Base-by-base conservation (phyloP, 2,797 vertebrate species). In the Enteromius argenteus region DNA sequence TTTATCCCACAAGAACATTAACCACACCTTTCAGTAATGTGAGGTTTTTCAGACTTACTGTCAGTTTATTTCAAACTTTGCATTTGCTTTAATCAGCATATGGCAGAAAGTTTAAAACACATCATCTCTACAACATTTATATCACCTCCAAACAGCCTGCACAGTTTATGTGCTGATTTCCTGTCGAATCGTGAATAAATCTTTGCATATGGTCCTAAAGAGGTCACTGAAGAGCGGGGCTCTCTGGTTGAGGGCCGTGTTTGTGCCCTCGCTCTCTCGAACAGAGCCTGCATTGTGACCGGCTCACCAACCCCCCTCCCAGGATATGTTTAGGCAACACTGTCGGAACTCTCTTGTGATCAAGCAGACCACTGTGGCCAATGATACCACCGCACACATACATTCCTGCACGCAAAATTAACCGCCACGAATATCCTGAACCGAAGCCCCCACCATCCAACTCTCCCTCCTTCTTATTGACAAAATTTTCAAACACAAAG, bases 311-410 rank as follows among this genome's bases (percentile, higher is more conserved):
- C 19, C 75, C 74, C 67, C 75, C 66, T 72, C 42, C n/a, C 7
- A 19, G 42, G 42, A 79, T 79, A 84, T 84, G 83, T 84, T 84
- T 84, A 84, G 83, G 75, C 83, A 84, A 73, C 76, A 73, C 66
- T 71, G 76, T 84, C 76, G 56, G 79, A 86, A 78, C 64, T 62
- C 66, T 77, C 79, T 71, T 86, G 79, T 86, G 84, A 86, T 86
- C 84, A 71, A 77, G 84, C 37, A 74, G 72, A 85, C 62, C 49
- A 44, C 49, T 44, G 46, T 46, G 15, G 60, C 44, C 82, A 84
- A 68, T 3, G 23, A 66, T 42, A 85, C 74, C 81, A 66, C 76
- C 39, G 32, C n/a, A 79, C 75, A 51, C 62, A 79, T 60, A 67
- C 80, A 79, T 84, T 84, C 83, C 75, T 84, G 67, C 66, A 84